phyloP scores from a whole-genome alignment of 2,888 invertebrate species.

The Octodonta nipae region DNA sequence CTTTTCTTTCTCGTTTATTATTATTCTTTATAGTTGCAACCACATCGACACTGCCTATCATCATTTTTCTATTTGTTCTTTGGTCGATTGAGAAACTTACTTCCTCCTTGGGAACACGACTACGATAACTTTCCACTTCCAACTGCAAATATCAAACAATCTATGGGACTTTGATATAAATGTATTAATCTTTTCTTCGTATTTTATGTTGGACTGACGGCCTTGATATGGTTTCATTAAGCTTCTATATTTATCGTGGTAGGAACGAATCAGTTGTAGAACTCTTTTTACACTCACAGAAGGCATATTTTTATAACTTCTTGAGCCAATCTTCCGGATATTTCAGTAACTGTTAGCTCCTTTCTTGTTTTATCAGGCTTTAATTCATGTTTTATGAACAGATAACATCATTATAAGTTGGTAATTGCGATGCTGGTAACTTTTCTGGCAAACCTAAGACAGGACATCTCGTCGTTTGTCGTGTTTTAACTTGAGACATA shows the following conservation, averaged over 20 bases:
- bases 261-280: conserved; percentile 2
- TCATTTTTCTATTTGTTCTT: conserved; percentile 3
- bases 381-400: too few relatives aligned
- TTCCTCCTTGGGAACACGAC: conserved; percentile 1
- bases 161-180: conserved; percentile 2
- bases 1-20: too few relatives aligned
- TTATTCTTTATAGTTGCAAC: too few relatives aligned
- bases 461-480: too few relatives aligned
- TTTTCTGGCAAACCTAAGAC: too few relatives aligned
- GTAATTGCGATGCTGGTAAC: too few relatives aligned
- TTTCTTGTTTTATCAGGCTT: too few relatives aligned
- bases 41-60: conserved; percentile 2
- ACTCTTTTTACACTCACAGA: neutral
- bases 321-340: too few relatives aligned
- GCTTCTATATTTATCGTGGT: conserved; percentile 3
- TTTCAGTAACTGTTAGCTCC: too few relatives aligned
- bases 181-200: conserved; percentile 2
- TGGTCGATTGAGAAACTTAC: conserved; percentile 1
- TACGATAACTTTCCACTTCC: neutral
- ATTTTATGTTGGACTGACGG: neutral
- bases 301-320: too few relatives aligned
- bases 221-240: conserved; percentile 1
- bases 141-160: conserved; percentile 3
- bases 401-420: too few relatives aligned
- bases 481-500: too few relatives aligned